Evolutionary conservation across 2,797 vertebrate species (phyloP), one percentile per base, ranked within the genome.

Genomic region (Taeniopygia guttata): DNA sequence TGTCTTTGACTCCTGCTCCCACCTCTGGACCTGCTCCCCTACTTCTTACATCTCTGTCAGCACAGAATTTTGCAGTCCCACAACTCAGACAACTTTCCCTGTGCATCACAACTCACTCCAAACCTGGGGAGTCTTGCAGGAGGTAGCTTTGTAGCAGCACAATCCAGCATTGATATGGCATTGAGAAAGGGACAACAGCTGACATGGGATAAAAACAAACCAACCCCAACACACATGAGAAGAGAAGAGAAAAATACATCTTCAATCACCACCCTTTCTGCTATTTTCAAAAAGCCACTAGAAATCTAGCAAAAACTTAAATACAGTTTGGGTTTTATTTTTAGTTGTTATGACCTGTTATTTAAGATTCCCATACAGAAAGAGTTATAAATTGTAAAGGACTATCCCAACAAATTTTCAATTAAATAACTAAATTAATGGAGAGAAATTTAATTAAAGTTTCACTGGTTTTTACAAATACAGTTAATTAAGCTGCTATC

Each of bases 381-480:
- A 96, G 78, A 94, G 60, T 96, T 95, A 97, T 95, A 96, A 97
- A 97, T 97, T 93, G 30, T 95, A 96, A 97, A 79, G 83, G 83
- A 95, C 91, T 95, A 94, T 84, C 76, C 95, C 91, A 97, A 97
- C 92, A 97, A 92, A 87, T 96, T 97, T 97, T 97, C 97, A 98
- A 98, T 98, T 98, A 97, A 97, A 97, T 95, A 96, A 92, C 95
- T 95, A 98, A 97, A 97, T 97, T 97, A 97, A 97, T 91, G 84
- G 93, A 97, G 96, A 96, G 95, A 94, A 92, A 97, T 98, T 98
- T 98, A 98, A 98, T 98, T 98, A 98, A 97, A 97, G 92, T 87
- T 96, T 81, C 86, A 95, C 93, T 96, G 93, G 89, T 97, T 98
- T 97, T 97, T 97, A 94, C 95, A 97, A 98, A 97, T 97, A 93